Evolutionary conservation across 2,113 vertebrate genomes (phyloP).

Genomic region (Cyanoramphus novaezelandiae): DNA sequence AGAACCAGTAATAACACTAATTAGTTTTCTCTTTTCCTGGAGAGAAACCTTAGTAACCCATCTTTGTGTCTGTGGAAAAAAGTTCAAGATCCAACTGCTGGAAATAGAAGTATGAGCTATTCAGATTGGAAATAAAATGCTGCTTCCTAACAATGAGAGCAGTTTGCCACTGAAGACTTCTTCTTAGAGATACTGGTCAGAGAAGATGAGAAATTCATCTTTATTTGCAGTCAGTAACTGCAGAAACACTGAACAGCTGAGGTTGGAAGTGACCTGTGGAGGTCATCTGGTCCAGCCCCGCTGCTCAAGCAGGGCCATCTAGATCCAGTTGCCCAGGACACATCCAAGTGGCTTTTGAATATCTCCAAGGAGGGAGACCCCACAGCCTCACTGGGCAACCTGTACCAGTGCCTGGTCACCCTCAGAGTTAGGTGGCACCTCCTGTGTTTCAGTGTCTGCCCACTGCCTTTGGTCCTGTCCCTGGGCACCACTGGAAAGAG

Average conservation of each 20-base stretch:
- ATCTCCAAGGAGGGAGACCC: background rate
- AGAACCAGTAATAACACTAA: constrained; percentile 20
- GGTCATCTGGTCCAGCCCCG: background rate
- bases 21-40: constrained; percentile 39
- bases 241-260: background rate
- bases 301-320: background rate
- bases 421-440: background rate
- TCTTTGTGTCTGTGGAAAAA: background rate
- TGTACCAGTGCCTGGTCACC: background rate
- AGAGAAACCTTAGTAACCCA: background rate
- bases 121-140: background rate
- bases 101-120: background rate
- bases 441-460: background rate
- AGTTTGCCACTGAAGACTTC: background rate
- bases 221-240: fast-evolving
- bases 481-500: background rate
- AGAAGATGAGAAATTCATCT: background rate
- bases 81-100: background rate
- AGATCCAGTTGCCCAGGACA: background rate
- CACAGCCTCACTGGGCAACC: background rate
- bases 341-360: background rate
- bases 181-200: background rate
- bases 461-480: background rate
- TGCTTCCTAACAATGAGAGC: background rate
- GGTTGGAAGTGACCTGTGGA: background rate